phyloP scores from a whole-genome alignment of 2,888 invertebrate genomes.

The Drosophila mettleri region DNA sequence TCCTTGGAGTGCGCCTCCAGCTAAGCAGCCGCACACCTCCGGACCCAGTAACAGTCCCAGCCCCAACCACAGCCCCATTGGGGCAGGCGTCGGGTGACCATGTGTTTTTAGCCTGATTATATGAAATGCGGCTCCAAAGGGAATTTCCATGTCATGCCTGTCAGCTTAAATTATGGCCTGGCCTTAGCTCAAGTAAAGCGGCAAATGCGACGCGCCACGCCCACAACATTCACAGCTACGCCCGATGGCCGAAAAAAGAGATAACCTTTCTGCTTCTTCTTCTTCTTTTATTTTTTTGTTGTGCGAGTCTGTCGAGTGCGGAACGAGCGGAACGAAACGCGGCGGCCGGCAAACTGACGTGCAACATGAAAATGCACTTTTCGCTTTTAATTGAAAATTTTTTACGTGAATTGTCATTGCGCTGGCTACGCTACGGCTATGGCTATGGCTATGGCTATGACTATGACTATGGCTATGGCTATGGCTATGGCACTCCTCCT shows the following conservation, averaged over 20 bases:
- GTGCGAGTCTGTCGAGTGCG: no score
- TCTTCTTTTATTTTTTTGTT: slow-evolving; percentile 19
- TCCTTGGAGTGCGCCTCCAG: slow-evolving; percentile 55
- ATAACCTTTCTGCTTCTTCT: no score
- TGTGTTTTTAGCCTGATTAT: slow-evolving; percentile 77
- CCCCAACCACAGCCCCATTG: no score
- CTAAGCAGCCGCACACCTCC: neutral
- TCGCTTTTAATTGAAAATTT: slow-evolving; percentile 78
- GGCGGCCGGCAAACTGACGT: slow-evolving; percentile 63
- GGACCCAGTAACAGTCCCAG: no score
- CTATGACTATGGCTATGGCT: neutral
- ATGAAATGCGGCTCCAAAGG: slow-evolving; percentile 69
- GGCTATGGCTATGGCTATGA: no score
- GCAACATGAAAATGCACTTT: slow-evolving; percentile 82
- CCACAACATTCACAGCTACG: slow-evolving; percentile 19
- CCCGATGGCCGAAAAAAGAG: slow-evolving; percentile 18
- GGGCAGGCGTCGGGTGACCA: slow-evolving; percentile 51
- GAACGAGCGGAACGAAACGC: slow-evolving; percentile 2
- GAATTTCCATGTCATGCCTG: slow-evolving; percentile 77
- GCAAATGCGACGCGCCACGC: slow-evolving; percentile 23
- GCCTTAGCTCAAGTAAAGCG: slow-evolving; percentile 65
- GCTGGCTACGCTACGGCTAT: slow-evolving; percentile 5
- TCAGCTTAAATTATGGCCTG: slow-evolving; percentile 79
- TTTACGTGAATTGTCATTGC: slow-evolving; percentile 72
- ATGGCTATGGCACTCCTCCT: neutral